phyloP scores from a whole-genome alignment of 2,113 vertebrate genomes.

The Gobius niger region DNA sequence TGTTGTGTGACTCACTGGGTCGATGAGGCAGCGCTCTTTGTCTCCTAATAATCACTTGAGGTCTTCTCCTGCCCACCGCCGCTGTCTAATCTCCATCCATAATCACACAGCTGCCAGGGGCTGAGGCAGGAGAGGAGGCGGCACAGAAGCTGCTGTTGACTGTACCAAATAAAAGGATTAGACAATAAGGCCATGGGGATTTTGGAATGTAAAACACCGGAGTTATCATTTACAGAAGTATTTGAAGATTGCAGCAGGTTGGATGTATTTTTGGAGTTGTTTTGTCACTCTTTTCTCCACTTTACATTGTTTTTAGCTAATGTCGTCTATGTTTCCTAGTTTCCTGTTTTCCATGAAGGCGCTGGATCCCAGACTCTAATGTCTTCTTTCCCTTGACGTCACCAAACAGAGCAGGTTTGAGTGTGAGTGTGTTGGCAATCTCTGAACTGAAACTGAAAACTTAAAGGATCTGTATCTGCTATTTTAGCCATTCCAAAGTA shows the following conservation, averaged over 20 bases:
- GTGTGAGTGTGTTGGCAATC: conserved; percentile 25
- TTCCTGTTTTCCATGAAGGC: conserved; percentile 20
- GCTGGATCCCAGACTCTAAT: conserved; percentile 64
- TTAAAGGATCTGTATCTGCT: no score
- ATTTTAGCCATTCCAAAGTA: no score
- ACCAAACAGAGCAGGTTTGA: conserved; percentile 65
- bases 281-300: no score
- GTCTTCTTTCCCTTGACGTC: conserved; percentile 62
- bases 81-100: conserved; percentile 60
- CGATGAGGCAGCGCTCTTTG: conserved; percentile 36
- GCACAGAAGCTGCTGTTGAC: conserved; percentile 48
- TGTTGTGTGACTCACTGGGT: conserved; percentile 6
- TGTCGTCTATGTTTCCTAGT: no score
- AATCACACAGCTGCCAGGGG: conserved; percentile 64
- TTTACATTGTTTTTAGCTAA: no score
- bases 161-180: not conserved
- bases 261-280: no score
- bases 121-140: conserved; percentile 52
- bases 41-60: conserved; percentile 65
- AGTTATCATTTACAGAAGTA: no score
- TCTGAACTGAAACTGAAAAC: no score
- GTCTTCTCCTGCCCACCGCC: conserved; percentile 57
- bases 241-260: no score
- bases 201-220: no score
- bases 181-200: not conserved